Conservation (phyloP, 30 jellyfish, hydroid and myxozoan genomes). For the Chironex yamaguchii region DNA sequence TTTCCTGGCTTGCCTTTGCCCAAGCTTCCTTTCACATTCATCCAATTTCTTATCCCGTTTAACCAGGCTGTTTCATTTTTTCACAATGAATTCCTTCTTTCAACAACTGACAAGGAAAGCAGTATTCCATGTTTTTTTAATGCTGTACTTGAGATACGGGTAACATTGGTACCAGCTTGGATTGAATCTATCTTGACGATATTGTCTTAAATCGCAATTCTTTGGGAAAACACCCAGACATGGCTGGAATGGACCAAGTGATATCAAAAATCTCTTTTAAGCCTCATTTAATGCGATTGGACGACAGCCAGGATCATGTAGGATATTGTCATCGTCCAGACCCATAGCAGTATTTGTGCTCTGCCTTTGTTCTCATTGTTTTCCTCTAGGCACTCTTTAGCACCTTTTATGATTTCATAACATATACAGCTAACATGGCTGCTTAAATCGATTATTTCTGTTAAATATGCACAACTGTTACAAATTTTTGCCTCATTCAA, state of each 20-base stretch:
- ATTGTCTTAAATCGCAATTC: neutral
- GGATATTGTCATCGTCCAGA: too few relatives aligned
- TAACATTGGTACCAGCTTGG: slow-evolving; percentile 1
- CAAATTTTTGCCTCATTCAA: too few relatives aligned
- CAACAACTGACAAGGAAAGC: neutral
- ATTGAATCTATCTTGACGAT: neutral
- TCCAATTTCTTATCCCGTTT: slow-evolving; percentile 4
- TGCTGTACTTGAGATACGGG: slow-evolving; percentile 29
- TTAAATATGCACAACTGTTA: too few relatives aligned
- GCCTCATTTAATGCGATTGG: neutral
- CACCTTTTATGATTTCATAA: too few relatives aligned
- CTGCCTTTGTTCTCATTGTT: too few relatives aligned
- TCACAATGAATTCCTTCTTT: slow-evolving; percentile 1
- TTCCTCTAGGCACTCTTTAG: too few relatives aligned
- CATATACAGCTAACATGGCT: too few relatives aligned
- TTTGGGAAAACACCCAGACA: slow-evolving; percentile 1
- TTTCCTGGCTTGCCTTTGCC: slow-evolving; percentile 11
- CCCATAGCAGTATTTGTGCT: too few relatives aligned
- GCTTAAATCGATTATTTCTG: too few relatives aligned
- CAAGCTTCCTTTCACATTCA: slow-evolving; percentile 4
- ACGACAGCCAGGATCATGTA: slow-evolving; percentile 28
- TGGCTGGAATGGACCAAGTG: slow-evolving; percentile 45
- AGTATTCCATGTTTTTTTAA: neutral
- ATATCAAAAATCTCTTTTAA: neutral
- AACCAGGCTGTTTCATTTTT: slow-evolving; percentile 3